Percentiles rank a stretch among this genome's conserved stretches.
Evolutionary conservation across 2,888 invertebrate genomes (phyloP).

Genomic region (Patella depressa): DNA sequence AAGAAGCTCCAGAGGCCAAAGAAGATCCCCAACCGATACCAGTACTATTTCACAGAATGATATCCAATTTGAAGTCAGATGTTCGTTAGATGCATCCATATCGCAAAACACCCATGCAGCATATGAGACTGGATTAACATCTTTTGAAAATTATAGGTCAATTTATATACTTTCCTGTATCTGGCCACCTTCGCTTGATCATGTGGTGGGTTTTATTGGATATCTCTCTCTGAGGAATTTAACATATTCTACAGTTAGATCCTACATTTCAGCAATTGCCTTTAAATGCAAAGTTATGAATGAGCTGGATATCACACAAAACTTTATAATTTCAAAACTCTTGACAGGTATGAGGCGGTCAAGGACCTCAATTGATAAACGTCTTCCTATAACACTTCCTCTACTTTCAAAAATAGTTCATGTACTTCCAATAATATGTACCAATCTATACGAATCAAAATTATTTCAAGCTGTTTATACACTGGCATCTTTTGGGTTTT

Average conservation of each 20-base stretch:
- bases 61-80: neutral
- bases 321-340: neutral
- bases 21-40: slow-evolving; percentile 13
- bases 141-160: neutral
- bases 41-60: neutral
- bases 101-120: neutral
- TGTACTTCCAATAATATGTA: neutral
- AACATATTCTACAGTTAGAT: neutral
- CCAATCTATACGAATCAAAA: neutral
- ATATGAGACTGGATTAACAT: neutral
- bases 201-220: neutral
- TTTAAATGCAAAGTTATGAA: neutral
- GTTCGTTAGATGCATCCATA: neutral
- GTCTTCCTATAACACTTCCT: neutral
- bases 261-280: neutral
- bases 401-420: neutral
- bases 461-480: neutral
- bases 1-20: slow-evolving; percentile 9
- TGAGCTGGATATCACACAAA: neutral
- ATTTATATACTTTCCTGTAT: neutral
- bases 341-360: neutral
- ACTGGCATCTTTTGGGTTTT: neutral
- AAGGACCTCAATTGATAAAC: neutral
- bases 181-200: neutral
- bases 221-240: neutral